Evolutionary conservation across 2,113 vertebrate species (phyloP).

Genomic region (Lipotes vexillifer): DNA sequence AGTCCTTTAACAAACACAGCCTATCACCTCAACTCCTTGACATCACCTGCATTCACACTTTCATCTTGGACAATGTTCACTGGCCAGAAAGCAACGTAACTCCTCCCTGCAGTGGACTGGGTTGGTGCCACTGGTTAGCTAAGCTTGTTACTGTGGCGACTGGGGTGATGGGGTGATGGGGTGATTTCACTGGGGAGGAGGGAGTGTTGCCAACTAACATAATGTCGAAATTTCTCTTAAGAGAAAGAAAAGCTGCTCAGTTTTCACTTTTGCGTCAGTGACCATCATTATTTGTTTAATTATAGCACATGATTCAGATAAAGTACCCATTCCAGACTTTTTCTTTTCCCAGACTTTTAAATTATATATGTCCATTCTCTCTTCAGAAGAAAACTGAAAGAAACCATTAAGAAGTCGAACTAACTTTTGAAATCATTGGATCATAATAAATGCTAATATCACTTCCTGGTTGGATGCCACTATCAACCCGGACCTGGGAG

Average conservation of each 20-base stretch:
- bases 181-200: background rate
- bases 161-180: background rate
- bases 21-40: background rate
- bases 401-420: conserved; percentile 70
- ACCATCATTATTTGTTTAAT: background rate
- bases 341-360: background rate
- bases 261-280: background rate
- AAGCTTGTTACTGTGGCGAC: background rate
- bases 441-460: conserved; percentile 99
- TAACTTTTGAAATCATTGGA: conserved; percentile 99
- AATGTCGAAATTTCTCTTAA: background rate
- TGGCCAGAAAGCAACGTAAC: background rate
- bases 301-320: background rate
- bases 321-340: background rate
- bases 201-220: background rate
- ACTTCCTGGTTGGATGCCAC: conserved; percentile 97
- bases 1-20: background rate
- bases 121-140: background rate
- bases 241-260: background rate
- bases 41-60: background rate
- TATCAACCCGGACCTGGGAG: conserved; percentile 94
- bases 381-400: conserved; percentile 1
- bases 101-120: background rate
- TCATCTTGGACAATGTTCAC: background rate
- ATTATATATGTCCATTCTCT: background rate